Evolutionary conservation across 2,888 invertebrate species (phyloP).

Genomic region (Watsonalla binaria): DNA sequence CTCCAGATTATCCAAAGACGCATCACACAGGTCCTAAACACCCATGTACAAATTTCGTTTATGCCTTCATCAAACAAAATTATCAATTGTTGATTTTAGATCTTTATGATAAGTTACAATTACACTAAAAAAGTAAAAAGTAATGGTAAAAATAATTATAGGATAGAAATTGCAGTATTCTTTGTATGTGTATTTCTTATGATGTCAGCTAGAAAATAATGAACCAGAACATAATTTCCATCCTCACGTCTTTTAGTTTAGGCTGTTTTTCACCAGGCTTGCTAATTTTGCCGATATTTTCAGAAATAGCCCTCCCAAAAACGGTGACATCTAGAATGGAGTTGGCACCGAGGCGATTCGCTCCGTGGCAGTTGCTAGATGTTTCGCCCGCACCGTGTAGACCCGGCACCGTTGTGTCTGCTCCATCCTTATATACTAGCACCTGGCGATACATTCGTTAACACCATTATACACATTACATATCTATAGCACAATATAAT

Average conservation of each 20-base stretch:
- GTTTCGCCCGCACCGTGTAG: constrained; percentile 96
- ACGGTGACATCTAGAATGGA: constrained; percentile 97
- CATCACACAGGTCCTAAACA: constrained; percentile 89
- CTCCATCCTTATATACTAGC: constrained; percentile 72
- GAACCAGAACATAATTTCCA: no score
- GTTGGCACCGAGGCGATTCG: constrained; percentile 98
- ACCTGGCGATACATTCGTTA: constrained; percentile 59
- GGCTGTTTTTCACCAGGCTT: constrained; percentile 91
- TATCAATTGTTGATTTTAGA: no score
- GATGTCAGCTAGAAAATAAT: no score
- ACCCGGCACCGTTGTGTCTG: constrained; percentile 87
- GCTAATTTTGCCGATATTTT: constrained; percentile 86
- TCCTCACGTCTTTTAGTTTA: constrained; percentile 81
- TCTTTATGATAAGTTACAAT: constrained; percentile 6
- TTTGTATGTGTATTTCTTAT: no score
- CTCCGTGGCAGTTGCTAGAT: constrained; percentile 97
- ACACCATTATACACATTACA: no score
- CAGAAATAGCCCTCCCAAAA: constrained; percentile 96
- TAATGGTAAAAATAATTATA: no score
- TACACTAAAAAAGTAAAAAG: no score
- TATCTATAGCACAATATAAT: neutral
- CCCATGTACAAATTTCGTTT: neutral
- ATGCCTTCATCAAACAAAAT: neutral
- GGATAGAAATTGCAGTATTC: no score
- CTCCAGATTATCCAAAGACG: constrained; percentile 92